Evolutionary conservation across 92 coral and sea anemone genomes (phyloP), one percentile per base, ranked within the genome.

Genomic region (Porites rus): DNA sequence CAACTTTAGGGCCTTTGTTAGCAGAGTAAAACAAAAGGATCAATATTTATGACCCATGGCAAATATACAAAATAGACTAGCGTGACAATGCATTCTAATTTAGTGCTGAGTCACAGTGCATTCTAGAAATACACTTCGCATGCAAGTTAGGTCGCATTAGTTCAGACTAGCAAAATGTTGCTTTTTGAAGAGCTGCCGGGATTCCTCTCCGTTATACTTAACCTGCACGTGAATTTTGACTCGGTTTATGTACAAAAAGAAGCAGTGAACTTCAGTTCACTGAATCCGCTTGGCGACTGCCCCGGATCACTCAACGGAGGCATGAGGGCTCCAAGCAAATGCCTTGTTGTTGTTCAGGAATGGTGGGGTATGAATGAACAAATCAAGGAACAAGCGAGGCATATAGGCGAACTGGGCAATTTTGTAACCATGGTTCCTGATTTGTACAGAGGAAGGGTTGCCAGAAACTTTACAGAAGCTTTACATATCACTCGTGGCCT

Each of bases 281-380:
- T 16, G 24, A 94, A 94, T 52, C 84, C 91, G 18, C 74, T 94
- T 38, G 96, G 99, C 3, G 92, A 87, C 21, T 96, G 99, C 46
- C 99, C 99, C 17, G 99, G 98, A 11, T 95, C 96, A 0, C 88
- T 93, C 4, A 85, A 92, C 59, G 98, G 98, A 19, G 82, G 80
- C 64, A 92, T 94, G 79, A 75, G 88, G 9, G 70, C 88, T 8
- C 90, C 84, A 12, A 82, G 72, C 64, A 86, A 92, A 81, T 95
- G 98, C 51, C 80, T 96, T 52, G 76, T 96, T 10, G 98, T 96
- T n/a, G 90, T 96, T 60, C 99, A 96, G 81, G 99, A 96, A 93
- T 96, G 99, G 99, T 96, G 99, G 99, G 99, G 99, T 8, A 93
- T 96, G 96, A 96, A 95, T 91, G 95, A 96, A 82, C 97, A 93